Base-by-base conservation (phyloP, 2,113 vertebrate species). In the Tupaia chinensis region DNA sequence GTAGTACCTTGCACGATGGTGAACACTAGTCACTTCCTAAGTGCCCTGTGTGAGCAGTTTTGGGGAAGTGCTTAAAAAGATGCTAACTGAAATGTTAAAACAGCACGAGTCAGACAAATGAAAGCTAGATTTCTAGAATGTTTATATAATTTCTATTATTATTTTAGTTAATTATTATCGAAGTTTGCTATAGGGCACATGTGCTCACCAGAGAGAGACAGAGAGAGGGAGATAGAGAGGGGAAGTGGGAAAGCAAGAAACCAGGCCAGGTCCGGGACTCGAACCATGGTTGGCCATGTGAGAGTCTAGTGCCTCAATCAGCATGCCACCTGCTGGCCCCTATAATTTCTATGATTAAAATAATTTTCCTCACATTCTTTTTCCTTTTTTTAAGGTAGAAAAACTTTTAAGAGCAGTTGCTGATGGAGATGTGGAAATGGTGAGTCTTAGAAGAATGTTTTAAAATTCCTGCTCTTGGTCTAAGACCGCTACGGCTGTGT, bases 381-480 rank as follows among this genome's bases (percentile, higher is more conserved):
- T 69, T 97, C 77, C 91, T 95, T 95, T 95, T 97, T 58, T 89
- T 29, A 96, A 99, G 99, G 99, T 99, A 98, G 99, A 99, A 98
- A 99, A 99, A 97, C 99, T 99, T 94, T 97, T 99, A 90, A 98
- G 99, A 95, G 99, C 99, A 0, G 98, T 99, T 83, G 99, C 99
- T 32, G 99, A 99, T 89, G 99, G 99, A 9, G 99, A 99, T 78
- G 97, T 99, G 86, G 99, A 99, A 98, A 99, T 99, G 99, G 99
- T 99, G 98, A 99, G 99, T 97, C 23, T 89, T 88, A 9, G 23
- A 3, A 1, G 90, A 53, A 16, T 56, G 0, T 94, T 61, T 72
- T 32, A 16, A 44, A 25, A 29, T 27, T 70, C 61, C 13, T 12
- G 19, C 9, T 32, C 9, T 86, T 0, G 0, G 32, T 54, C 11